Evolutionary conservation across 2,797 vertebrate species (phyloP), one percentile per base, ranked within the genome.

Genomic region (Pyrrhura leucotis): DNA sequence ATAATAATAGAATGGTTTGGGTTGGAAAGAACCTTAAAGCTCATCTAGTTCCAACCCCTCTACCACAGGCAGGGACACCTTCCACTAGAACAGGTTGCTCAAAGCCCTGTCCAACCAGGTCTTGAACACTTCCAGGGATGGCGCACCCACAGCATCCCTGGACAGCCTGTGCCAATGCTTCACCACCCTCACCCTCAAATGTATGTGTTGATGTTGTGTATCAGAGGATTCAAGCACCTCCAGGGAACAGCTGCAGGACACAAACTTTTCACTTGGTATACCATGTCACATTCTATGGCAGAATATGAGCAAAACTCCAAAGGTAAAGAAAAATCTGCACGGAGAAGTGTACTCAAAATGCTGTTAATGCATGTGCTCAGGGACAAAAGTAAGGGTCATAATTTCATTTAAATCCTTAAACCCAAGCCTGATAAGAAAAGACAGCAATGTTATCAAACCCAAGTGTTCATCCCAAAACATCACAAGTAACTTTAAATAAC

Each of bases 331-430:
- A 35, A 77, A 79, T 31, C 11, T 61, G 69, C 13, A n/a, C 1
- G 4, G 10, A 81, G 5, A 71, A 53, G 5, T 11, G 1, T 44
- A 63, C 11, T 81, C 0, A 0, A 81, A 80, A 53, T 20, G 20
- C 22, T 88, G 9, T 22, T 69, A 69, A 54, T 42, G 76, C 4
- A 67, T 15, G 6, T 58, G 37, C 16, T 90, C 13, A 56, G 14
- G 6, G 31, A 35, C 33, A 71, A 76, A 87, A 79, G 3, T 35
- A 76, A 82, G 33, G 14, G 71, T 68, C 19, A 7, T 19, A 3
- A 47, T 44, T 86, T 94, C 47, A 69, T 86, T 86, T 82, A 65
- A 67, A 63, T 62, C 28, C 9, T 88, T 77, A 84, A 59, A 53
- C 7, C 6, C 8, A 75, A 68, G 23, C 28, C 58, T 67, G 16